Base-by-base conservation (phyloP, 1,140 invertebrate genomes). In the Drosophila sproati region DNA sequence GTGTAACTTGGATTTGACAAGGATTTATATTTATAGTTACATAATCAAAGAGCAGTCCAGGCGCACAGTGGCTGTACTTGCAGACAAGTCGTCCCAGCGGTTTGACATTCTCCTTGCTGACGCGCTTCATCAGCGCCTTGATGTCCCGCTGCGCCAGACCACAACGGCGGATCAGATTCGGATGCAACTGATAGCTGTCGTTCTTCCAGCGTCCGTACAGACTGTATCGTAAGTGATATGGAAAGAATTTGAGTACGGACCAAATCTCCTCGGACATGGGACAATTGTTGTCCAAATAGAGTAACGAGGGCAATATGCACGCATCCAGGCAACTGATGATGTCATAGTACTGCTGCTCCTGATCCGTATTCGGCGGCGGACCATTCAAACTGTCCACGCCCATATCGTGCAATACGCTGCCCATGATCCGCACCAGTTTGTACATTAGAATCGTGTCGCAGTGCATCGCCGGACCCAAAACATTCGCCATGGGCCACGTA, bases 21-120 rank as follows among this genome's bases (percentile, higher is more conserved):
- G 20, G 20, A 20, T 20, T 20, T 20, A 20, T 20, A 43, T 37
- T 31, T 34, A 6, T 28, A 93, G 93, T 81, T 48, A 98, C 97
- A 93, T 99, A 99, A 93, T 99, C 98, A 91, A 99, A 99, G 0
- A 99, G 93, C 78, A 98, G 96, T 29, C 97, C 97, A 0, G 99
- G 99, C 52, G 98, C 97, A 60, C 97, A 98, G 92, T 99, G 98
- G 35, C 98, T 98, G 12, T 99, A 94, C 94, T 99, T 99, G 10
- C 98, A 99, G 63, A 99, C 96, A 39, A 97, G 96, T 67, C 99
- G 93, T 5, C 99, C 98, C 60, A 98, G 96, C 0, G 97, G 98
- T 93, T 99, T 99, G 2, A 99, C 98, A 86, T 98, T 99, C 93
- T 99, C 99, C 92, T 99, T 99, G 81, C 97, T 98, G 2, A 99